These are phyloP conservation scores for Sula dactylatra DNA, from an alignment of 2,113 vertebrate species.

Conservation along the genomic window DNA sequence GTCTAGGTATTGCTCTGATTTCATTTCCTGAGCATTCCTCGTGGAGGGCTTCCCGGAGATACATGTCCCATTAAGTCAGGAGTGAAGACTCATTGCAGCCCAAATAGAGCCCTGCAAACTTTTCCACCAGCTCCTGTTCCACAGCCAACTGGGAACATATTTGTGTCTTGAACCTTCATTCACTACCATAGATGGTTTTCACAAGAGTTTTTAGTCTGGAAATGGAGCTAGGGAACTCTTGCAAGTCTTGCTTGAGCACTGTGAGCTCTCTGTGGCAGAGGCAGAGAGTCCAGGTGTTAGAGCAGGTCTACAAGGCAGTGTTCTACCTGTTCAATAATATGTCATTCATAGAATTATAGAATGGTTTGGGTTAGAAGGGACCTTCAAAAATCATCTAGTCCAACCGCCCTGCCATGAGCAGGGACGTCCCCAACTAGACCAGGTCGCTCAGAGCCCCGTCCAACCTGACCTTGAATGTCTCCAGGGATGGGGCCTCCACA, in stretches of 20 bases:
- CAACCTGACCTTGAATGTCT: not conserved
- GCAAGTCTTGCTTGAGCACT: not conserved
- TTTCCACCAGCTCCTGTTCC: not conserved
- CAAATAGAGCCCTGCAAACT: not conserved
- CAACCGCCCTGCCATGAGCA: not conserved
- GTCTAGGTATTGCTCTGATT: constrained; percentile 30
- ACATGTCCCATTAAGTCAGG: not conserved
- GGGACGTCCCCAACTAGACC: too few relatives aligned
- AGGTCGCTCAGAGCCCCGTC: not conserved
- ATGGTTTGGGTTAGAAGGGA: not conserved
- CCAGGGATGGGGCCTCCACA: not conserved
- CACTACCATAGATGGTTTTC: not conserved
- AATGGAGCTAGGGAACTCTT: not conserved
- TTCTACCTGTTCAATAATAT: not conserved
- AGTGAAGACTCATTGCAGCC: not conserved
- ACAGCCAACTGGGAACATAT: not conserved
- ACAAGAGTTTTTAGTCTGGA: not conserved
- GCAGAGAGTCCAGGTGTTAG: not conserved
- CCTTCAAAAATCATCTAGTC: not conserved
- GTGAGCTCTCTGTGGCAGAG: not conserved
- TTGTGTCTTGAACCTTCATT: not conserved
- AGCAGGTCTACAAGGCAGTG: not conserved
- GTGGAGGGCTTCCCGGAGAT: constrained; percentile 6
- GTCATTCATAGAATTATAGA: not conserved
- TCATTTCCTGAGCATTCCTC: constrained; percentile 53